These are phyloP conservation scores for Python bivittatus DNA, from an alignment of 2,113 vertebrate species.

Conservation along the genomic window DNA sequence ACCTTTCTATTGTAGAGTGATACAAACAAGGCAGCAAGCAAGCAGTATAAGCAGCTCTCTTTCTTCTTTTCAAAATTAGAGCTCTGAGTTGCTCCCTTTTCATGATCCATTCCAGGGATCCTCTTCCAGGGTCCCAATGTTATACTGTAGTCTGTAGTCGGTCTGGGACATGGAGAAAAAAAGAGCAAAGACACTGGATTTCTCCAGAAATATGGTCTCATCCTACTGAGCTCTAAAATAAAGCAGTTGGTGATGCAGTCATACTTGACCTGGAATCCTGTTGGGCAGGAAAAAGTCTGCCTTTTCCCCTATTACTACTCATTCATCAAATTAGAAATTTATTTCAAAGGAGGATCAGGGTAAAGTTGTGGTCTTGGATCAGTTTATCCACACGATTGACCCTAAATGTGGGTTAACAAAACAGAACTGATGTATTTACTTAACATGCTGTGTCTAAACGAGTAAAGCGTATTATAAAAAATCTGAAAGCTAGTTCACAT, in stretches of 20 bases:
- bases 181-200: not conserved
- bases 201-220: not conserved
- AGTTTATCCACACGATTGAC: not conserved
- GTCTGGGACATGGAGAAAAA: not conserved
- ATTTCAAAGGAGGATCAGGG: not conserved
- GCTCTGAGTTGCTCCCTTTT: not conserved
- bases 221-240: not conserved
- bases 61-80: not conserved
- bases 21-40: not conserved
- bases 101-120: not conserved
- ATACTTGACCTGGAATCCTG: not conserved
- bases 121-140: not conserved
- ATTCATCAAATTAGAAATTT: not conserved
- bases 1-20: not conserved
- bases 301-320: not conserved
- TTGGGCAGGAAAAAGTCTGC: not conserved
- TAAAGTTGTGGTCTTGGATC: not conserved
- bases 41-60: not conserved
- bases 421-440: not conserved
- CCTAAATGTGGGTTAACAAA: not conserved
- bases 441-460: not conserved
- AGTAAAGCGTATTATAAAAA: too few species aligned
- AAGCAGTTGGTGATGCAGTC: not conserved
- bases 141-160: not conserved
- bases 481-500: too few species aligned